Evolutionary conservation across 23 tunicate genomes (phyloP).

Genomic region (Diplosoma virens): DNA sequence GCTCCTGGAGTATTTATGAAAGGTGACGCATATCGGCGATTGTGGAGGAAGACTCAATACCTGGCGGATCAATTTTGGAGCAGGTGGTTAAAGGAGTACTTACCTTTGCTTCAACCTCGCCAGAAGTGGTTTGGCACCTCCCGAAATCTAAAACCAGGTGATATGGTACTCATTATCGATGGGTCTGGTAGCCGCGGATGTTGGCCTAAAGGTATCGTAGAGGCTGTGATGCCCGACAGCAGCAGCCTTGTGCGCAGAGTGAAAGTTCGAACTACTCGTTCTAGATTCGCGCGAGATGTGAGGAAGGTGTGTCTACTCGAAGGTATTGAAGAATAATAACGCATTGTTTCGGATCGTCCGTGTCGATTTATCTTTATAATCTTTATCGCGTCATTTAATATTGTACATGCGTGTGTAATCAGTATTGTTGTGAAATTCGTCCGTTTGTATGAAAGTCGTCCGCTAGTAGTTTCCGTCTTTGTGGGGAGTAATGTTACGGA

Average conservation of each 20-base stretch:
- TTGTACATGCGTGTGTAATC: too few species aligned
- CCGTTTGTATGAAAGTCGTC: too few species aligned
- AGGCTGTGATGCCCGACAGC: not conserved
- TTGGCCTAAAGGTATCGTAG: constrained; percentile 43
- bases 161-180: constrained; percentile 21
- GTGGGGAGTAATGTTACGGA: too few species aligned
- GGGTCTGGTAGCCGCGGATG: constrained; percentile 15
- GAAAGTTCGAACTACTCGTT: not conserved
- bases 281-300: constrained; percentile 7
- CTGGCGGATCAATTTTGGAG: constrained; percentile 20
- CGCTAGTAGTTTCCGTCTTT: too few species aligned
- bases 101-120: constrained; percentile 23
- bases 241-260: constrained; percentile 27
- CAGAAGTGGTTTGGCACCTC: constrained; percentile 28
- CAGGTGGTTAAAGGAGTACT: constrained; percentile 17
- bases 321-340: too few species aligned
- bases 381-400: too few species aligned
- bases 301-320: not conserved
- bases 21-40: constrained; percentile 23
- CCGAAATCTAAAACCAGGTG: constrained; percentile 25
- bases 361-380: too few species aligned
- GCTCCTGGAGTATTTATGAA: constrained; percentile 24
- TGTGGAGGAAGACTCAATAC: constrained; percentile 5
- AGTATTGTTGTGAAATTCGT: too few species aligned
- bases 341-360: too few species aligned